A percentile compares a stretch with the other conserved stretches of the same genome.
phyloP scores from a whole-genome alignment of 1,140 invertebrate genomes.

The Notospermus geniculatus region DNA sequence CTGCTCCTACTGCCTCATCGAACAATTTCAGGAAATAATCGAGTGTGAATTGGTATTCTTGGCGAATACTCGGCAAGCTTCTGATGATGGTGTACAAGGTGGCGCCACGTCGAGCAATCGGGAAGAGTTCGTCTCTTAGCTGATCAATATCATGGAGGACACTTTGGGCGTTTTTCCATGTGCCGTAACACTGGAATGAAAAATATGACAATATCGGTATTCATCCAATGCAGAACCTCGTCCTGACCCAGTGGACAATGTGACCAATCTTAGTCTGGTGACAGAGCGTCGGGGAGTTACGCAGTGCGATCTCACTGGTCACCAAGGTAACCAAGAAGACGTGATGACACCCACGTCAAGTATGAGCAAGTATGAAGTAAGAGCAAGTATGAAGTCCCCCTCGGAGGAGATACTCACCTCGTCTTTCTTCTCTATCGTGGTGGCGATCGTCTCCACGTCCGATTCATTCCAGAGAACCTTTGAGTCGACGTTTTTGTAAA shows the following conservation, averaged over 20 bases:
- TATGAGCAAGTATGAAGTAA: no score
- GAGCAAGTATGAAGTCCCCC: no score
- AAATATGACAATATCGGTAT: no score
- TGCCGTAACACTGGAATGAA: conserved; percentile 1
- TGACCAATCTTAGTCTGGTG: no score
- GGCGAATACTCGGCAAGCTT: conserved; percentile 39
- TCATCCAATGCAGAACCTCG: no score
- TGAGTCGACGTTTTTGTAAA: conserved; percentile 3
- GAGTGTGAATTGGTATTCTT: conserved; percentile 49
- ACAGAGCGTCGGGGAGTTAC: no score
- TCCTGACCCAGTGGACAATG: no score
- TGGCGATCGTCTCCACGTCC: conserved; percentile 12
- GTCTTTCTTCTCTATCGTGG: conserved; percentile 3
- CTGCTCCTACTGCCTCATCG: conserved; percentile 48
- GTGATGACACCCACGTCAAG: no score
- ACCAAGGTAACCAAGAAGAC: no score
- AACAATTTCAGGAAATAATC: conserved; percentile 46
- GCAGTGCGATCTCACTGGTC: no score
- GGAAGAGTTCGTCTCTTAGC: conserved; percentile 48
- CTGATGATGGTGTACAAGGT: conserved; percentile 45
- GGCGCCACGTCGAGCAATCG: conserved; percentile 45
- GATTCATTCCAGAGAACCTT: conserved; percentile 9
- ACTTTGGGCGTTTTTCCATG: conserved; percentile 32
- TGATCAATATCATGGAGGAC: conserved; percentile 42
- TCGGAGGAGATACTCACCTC: no score